Evolutionary conservation across 1,140 invertebrate species (phyloP), one percentile per base, ranked within the genome.

Genomic region (Lasaia peninsularis): DNA sequence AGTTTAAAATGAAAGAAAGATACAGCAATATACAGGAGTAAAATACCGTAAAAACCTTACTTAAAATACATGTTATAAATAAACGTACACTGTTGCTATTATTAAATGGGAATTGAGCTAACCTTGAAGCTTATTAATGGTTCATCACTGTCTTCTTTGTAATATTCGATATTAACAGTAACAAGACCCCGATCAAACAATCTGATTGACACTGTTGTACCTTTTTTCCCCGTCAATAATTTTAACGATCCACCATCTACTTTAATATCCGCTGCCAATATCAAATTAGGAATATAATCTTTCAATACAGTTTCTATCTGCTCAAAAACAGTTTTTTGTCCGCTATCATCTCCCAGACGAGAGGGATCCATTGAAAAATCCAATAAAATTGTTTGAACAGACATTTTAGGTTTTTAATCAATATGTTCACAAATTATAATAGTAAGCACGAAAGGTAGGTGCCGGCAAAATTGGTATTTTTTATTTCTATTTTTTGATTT

Each of bases 131-230:
- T 91, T 60, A 96, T 89, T 51, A 94, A 72, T 28, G 93, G 92
- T 62, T 94, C 92, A 69, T 95, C 93, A 57, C 91, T 91, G 40
- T 95, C 94, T 33, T 90, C 91, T 75, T 94, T 93, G 73, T 93
- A 96, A 90, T 95, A 96, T 79, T 96, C 95, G 76, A 96, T 92
- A 78, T 95, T 96, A 65, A 96, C 80, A 20, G 95, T 95, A 40
- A 96, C 89, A 34, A 95, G 82, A 33, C 95, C 94, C 71, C 94
- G 92, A 14, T 91, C 89, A 69, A 94, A 95, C 59, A 94, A 91
- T 82, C 94, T 91, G 11, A 94, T 90, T 11, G 92, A 94, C n/a
- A 95, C 91, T 2, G 94, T 89, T 52, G 91, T 92, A 33, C 92
- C 92, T 70, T 90, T 91, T 52, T 94, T 93, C 56, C 94, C 94